phyloP scores from a whole-genome alignment of 1,140 invertebrate genomes.

The Heliconius congener region DNA sequence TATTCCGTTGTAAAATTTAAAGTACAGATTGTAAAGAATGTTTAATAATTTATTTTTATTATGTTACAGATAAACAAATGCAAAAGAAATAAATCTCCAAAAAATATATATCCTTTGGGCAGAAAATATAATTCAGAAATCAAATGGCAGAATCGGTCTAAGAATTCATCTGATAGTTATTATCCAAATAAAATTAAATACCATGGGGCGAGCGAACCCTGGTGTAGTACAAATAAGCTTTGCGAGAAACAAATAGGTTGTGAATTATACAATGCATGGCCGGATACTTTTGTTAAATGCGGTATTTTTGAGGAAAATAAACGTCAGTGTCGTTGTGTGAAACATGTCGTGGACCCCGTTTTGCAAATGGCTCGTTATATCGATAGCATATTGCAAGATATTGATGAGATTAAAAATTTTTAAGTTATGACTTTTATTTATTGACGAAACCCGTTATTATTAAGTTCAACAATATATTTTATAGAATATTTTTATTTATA shows the following conservation, averaged over 20 bases:
- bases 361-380: constrained; percentile 57
- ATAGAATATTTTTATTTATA: too few species aligned
- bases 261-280: constrained; percentile 40
- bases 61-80: neutral
- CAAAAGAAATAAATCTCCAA: constrained; percentile 5
- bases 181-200: constrained; percentile 26
- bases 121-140: constrained; percentile 48
- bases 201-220: constrained; percentile 48
- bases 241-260: constrained; percentile 21
- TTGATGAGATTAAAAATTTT: constrained; percentile 32
- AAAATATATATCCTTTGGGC: constrained; percentile 4
- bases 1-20: neutral
- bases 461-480: too few species aligned
- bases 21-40: neutral
- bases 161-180: constrained; percentile 39
- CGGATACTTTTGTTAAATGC: constrained; percentile 26
- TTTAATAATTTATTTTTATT: neutral
- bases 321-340: constrained; percentile 46
- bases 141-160: constrained; percentile 39
- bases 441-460: neutral
- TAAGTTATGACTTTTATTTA: constrained; percentile 10
- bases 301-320: constrained; percentile 25
- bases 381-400: constrained; percentile 56
- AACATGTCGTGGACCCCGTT: constrained; percentile 53
- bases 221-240: constrained; percentile 40